Evolutionary conservation across 2,113 vertebrate species (phyloP), one percentile per base, ranked within the genome.

Genomic region (Ailurus styani): DNA sequence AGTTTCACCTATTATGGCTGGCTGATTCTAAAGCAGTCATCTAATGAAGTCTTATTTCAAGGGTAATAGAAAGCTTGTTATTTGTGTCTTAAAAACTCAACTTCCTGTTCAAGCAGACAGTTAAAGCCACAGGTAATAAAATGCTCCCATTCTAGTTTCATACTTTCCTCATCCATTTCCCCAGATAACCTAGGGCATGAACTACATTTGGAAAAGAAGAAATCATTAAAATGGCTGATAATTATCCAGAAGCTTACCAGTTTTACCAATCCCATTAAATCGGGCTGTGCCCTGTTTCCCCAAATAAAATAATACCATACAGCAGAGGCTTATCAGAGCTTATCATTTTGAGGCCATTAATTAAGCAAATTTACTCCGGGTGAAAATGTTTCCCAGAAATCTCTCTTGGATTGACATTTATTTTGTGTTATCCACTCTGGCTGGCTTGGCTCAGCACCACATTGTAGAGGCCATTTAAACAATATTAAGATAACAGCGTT

Each of bases 401-500:
- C 95, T 95, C 90, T 90, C 73, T 91, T 87, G 42, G 57, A 97
- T 93, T 95, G 94, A 96, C 97, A 98, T 97, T 97, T 96, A 96
- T 96, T 98, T 96, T 94, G 79, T 90, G 70, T 90, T 98, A 98
- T 95, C 87, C 95, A 87, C 37, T 93, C 84, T 93, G 85, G 90
- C 95, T 75, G 64, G 81, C 57, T 62, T 88, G 64, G 92, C 54
- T 97, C 86, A 31, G 23, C 45, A 93, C 54, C 96, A 97, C 96
- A 97, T 97, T 97, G 97, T 83, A 95, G 97, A 97, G 97, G 97
- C 95, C 96, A 96, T 98, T 98, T 96, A 95, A 97, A 96, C 92
- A 97, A 97, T 97, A 97, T 96, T 98, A 97, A 96, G 97, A 97
- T 95, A 98, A 97, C 97, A 96, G 77, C 97, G 91, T 96, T 97